Conservation (phyloP, 2,113 vertebrate genomes). For the Desmodus rotundus region DNA sequence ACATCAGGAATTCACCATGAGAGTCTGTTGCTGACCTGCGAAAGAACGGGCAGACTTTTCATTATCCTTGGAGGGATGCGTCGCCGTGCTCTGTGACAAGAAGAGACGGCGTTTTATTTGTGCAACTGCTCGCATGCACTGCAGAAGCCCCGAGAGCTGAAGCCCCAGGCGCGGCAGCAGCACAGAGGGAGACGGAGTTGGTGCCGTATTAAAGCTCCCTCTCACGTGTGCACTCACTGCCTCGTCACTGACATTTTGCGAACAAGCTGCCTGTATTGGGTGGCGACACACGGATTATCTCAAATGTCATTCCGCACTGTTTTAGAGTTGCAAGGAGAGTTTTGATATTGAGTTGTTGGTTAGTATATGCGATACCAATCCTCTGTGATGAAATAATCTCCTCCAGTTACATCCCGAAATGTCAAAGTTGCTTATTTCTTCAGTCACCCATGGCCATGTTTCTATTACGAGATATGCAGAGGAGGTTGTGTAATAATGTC, state of each 20-base stretch:
- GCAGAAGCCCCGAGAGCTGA: not conserved
- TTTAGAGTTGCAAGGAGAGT: constrained; percentile 53
- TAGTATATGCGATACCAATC: constrained; percentile 51
- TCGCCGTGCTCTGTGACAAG: not conserved
- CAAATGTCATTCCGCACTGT: constrained; percentile 63
- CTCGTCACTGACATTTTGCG: constrained; percentile 58
- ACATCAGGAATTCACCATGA: not conserved
- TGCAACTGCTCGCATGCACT: not conserved
- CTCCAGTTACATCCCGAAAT: constrained; percentile 50
- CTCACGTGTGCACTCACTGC: not conserved
- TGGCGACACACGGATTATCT: constrained; percentile 62
- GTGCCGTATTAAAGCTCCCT: not conserved
- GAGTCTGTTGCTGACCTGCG: not conserved
- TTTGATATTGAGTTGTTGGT: constrained; percentile 65
- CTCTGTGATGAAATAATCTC: constrained; percentile 64
- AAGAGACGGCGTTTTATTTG: not conserved
- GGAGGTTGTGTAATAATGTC: constrained; percentile 61
- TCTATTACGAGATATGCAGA: constrained; percentile 44
- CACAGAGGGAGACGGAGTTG: not conserved
- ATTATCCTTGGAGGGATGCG: not conserved
- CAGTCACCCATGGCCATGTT: constrained; percentile 52
- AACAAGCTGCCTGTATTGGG: constrained; percentile 41
- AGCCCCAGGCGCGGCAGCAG: not conserved
- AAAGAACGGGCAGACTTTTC: not conserved
- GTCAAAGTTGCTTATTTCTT: constrained; percentile 68